Evolutionary conservation across 2,888 invertebrate species (phyloP).

Genomic region (Adineta ricciae): DNA sequence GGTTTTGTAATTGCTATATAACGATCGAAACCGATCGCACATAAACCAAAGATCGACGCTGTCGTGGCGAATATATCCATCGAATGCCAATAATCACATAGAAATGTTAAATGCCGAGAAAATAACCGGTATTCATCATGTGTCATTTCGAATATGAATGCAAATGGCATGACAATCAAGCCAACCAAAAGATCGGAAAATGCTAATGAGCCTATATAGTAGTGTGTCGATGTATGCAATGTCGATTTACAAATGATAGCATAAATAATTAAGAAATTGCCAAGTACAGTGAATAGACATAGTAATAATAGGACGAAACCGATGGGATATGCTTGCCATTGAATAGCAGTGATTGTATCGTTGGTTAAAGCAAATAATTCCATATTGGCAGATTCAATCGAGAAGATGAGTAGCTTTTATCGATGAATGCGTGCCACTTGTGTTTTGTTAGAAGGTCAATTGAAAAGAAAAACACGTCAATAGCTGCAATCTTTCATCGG

Average conservation of each 20-base stretch:
- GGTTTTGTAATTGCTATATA: constrained; percentile 95
- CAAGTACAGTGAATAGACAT: not conserved
- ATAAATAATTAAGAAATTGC: not conserved
- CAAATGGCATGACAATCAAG: not conserved
- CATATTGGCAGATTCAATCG: too few species aligned
- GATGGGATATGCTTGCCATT: not conserved
- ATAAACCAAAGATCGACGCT: constrained; percentile 88
- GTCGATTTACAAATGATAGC: not conserved
- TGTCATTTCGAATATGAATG: not conserved
- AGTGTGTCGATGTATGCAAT: not conserved
- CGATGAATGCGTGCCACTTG: too few species aligned
- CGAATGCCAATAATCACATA: constrained; percentile 92
- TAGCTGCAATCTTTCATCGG: too few species aligned
- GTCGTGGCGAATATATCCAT: constrained; percentile 92
- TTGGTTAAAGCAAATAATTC: not conserved
- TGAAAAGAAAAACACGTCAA: too few species aligned
- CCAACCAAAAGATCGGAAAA: not conserved
- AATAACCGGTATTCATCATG: not conserved
- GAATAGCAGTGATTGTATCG: not conserved
- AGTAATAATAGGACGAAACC: not conserved
- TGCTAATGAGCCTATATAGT: not conserved
- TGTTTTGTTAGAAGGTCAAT: too few species aligned
- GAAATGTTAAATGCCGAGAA: not conserved
- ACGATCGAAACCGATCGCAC: constrained; percentile 86
- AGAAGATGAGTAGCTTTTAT: too few species aligned